Evolutionary conservation across 1,140 invertebrate species (phyloP).

Genomic region (Drosophila rufa): DNA sequence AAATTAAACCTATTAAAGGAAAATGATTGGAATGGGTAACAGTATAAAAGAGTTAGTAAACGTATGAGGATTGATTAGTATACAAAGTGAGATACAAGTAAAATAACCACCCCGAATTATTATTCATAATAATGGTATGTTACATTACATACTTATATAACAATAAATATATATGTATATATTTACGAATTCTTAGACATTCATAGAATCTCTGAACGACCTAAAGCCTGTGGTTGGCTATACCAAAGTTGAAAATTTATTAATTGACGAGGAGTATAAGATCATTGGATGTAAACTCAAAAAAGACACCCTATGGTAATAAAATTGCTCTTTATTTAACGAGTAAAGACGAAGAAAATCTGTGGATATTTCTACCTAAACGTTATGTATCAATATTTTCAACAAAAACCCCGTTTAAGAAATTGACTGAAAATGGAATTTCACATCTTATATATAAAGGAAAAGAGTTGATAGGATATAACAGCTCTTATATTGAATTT

Average conservation of each 20-base stretch:
- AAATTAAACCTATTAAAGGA: too few relatives aligned
- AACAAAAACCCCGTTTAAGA: neutral
- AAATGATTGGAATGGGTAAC: too few relatives aligned
- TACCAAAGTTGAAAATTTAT: constrained; percentile 5
- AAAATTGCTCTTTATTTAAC: constrained; percentile 1
- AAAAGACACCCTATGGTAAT: neutral
- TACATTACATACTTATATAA: too few relatives aligned
- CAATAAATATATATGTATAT: neutral
- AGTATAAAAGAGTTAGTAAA: too few relatives aligned
- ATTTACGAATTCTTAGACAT: neutral
- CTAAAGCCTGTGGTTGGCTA: neutral
- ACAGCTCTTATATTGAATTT: neutral
- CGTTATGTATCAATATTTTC: constrained; percentile 9
- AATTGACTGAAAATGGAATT: constrained; percentile 6
- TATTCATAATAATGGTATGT: too few relatives aligned
- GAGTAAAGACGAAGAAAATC: neutral
- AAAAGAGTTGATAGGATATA: constrained; percentile 3
- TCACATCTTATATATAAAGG: constrained; percentile 10
- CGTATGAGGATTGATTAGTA: too few relatives aligned
- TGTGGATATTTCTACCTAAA: constrained; percentile 9
- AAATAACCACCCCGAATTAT: too few relatives aligned
- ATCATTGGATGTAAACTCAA: constrained; percentile 3
- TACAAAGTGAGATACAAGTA: too few relatives aligned
- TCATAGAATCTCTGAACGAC: neutral
- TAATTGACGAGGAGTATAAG: neutral